Conservation (phyloP, 2,888 invertebrate species). For the Aphodius granarius region DNA sequence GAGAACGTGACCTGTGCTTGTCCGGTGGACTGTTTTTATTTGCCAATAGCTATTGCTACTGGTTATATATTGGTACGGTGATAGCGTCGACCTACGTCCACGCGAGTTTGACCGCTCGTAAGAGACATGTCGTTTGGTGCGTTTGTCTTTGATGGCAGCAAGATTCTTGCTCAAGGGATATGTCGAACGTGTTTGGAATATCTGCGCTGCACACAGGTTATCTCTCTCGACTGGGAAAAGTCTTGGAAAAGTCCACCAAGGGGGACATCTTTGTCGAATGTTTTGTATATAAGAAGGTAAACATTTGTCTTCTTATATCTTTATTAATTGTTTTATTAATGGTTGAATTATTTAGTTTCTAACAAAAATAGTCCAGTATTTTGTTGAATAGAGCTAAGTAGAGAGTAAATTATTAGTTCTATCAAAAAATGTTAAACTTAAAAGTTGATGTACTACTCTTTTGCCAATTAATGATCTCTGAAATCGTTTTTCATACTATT, state of each 20-base stretch:
- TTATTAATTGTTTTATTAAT: no score
- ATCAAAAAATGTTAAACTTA: no score
- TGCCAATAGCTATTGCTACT: constrained; percentile 50
- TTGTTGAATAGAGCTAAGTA: no score
- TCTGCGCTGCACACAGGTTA: constrained; percentile 40
- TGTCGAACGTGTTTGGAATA: constrained; percentile 47
- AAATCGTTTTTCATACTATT: background rate
- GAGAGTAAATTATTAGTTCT: no score
- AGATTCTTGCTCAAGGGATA: constrained; percentile 41
- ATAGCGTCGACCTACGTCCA: constrained; percentile 36
- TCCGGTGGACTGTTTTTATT: constrained; percentile 47
- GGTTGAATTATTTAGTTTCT: no score
- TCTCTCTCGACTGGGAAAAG: constrained; percentile 35
- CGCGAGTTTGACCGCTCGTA: background rate
- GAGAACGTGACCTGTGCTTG: constrained; percentile 24
- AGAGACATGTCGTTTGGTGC: constrained; percentile 4
- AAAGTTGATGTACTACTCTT: no score
- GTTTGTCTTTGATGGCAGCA: constrained; percentile 32
- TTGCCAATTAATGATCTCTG: background rate
- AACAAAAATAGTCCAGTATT: no score
- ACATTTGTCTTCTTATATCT: no score
- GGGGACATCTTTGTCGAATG: background rate
- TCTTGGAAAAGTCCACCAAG: background rate
- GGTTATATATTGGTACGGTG: constrained; percentile 41
- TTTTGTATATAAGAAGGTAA: no score